Base-by-base conservation (phyloP, 2,797 vertebrate species). In the Phrynocephalus vlangalii region DNA sequence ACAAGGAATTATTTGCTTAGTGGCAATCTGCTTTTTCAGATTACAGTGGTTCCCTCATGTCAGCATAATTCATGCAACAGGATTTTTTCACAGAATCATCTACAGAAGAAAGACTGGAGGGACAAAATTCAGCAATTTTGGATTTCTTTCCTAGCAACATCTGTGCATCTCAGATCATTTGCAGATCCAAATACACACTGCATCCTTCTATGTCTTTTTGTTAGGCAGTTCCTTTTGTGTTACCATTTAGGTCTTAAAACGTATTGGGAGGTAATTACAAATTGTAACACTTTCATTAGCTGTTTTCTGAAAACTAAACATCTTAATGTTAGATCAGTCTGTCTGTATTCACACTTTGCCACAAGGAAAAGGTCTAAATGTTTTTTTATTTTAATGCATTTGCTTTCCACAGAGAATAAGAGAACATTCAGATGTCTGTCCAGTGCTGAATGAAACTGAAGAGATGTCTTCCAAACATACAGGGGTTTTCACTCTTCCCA, bases 401-500 rank as follows among this genome's bases (percentile, higher is more conserved):
- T 79, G 28, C 77, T 18, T n/a, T n/a, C 48, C 77, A 18, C 48
- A 79, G 11, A 79, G n/a, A n/a, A 88, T 89, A 89, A 68, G 87
- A 80, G 88, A 90, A 71, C 90, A 91, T 95, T 94, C 90, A 80
- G 70, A 88, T 83, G 67, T 76, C 0, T 75, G 80, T 92, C 87
- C 92, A 91, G 90, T 90, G 86, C 60, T 91, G 93, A 90, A 92
- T 93, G 92, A 87, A 90, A 90, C 18, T 71, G 80, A 82, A 92
- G 90, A 63, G 18, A 85, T 86, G 83, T 86, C 88, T 95, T 94
- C 94, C 48, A 82, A 88, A 93, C 91, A 92, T 94, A 86, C 92
- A 89, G 81, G n/a, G 91, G 50, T 88, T 93, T 88, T 98, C 96
- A 99, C 56, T 99, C 98, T 33, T 99, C 98, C 98, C 98, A 99